Evolutionary conservation across 2,797 vertebrate species (phyloP).

Genomic region (Carcharodon carcharias): DNA sequence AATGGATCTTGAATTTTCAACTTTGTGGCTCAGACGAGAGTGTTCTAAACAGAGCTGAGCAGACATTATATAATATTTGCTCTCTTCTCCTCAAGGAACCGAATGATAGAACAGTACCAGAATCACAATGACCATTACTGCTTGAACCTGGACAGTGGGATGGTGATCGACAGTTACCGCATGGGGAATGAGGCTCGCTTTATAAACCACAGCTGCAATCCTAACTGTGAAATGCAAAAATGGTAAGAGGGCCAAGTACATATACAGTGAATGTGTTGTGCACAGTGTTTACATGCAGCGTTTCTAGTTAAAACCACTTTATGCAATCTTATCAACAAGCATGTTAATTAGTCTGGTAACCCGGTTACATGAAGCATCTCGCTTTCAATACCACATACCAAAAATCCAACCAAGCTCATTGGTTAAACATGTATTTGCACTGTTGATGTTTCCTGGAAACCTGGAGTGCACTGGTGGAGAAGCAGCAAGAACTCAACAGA

Average conservation of each 20-base stretch:
- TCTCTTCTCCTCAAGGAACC: conserved; percentile 64
- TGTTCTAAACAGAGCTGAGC: neutral
- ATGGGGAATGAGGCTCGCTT: conserved; percentile 99
- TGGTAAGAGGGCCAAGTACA: conserved; percentile 64
- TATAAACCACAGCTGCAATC: conserved; percentile 98
- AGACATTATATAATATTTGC: neutral
- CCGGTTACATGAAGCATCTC: neutral
- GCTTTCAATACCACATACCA: neutral
- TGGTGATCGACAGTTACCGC: conserved; percentile 98
- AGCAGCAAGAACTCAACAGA: no score
- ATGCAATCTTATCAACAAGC: neutral
- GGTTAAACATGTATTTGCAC: neutral
- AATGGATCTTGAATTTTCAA: neutral
- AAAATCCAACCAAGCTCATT: neutral
- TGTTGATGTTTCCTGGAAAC: no score
- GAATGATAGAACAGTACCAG: conserved; percentile 98
- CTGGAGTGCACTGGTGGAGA: no score
- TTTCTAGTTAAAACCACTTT: neutral
- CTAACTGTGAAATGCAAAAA: conserved; percentile 99
- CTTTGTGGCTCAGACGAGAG: neutral
- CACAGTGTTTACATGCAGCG: neutral
- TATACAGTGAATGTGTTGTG: neutral
- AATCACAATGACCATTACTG: conserved; percentile 97
- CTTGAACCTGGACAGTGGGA: conserved; percentile 92
- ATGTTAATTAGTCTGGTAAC: neutral